Evolutionary conservation across 1,140 invertebrate genomes (phyloP).

Genomic region (Leptonema lineaticorne): DNA sequence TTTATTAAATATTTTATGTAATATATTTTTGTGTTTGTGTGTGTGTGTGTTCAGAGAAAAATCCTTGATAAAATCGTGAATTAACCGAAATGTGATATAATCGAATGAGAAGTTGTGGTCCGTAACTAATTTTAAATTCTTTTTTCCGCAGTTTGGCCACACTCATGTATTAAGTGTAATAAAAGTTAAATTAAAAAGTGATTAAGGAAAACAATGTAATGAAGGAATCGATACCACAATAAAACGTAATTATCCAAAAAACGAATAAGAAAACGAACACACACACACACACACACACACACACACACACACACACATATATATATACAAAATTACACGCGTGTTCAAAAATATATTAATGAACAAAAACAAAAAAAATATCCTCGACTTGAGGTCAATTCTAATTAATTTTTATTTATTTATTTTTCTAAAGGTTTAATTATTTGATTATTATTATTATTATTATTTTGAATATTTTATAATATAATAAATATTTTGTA

Average conservation of each 20-base stretch:
- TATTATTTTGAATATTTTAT: too few relatives aligned
- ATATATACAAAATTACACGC: neutral
- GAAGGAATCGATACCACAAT: constrained; percentile 4
- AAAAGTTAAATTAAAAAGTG: constrained; percentile 27
- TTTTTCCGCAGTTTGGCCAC: neutral
- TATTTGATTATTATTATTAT: too few relatives aligned
- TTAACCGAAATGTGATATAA: neutral
- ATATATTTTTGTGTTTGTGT: too few relatives aligned
- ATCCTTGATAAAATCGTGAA: neutral
- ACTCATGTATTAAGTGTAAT: constrained; percentile 9
- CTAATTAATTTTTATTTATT: too few relatives aligned
- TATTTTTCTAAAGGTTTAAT: too few relatives aligned
- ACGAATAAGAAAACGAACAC: neutral
- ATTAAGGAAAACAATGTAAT: constrained; percentile 28
- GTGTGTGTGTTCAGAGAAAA: too few relatives aligned
- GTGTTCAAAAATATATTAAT: neutral
- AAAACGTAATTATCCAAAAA: neutral
- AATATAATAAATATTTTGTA: too few relatives aligned
- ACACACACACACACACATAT: neutral
- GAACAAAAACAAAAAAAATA: too few relatives aligned
- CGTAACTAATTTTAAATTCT: constrained; percentile 9
- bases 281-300: neutral
- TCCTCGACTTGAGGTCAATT: too few relatives aligned
- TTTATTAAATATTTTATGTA: too few relatives aligned
- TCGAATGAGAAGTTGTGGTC: neutral